Conservation (phyloP, 2,797 vertebrate species). For the Eulemur rubriventer region DNA sequence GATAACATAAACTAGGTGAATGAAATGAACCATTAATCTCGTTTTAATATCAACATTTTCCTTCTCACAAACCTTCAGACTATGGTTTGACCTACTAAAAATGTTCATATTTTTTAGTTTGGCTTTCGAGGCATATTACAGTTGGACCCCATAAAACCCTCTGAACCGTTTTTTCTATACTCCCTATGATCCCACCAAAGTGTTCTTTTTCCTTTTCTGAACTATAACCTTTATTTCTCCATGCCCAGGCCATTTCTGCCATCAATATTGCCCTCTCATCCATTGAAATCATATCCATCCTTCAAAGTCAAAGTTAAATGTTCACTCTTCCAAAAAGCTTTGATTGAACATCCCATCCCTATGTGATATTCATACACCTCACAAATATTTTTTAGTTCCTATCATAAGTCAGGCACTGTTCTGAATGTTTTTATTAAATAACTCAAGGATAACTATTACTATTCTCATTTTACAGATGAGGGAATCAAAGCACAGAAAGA, state of each 20-base stretch:
- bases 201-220: neutral
- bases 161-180: neutral
- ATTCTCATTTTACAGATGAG: neutral
- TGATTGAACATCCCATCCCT: neutral
- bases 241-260: neutral
- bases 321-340: neutral
- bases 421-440: slow-evolving; percentile 5
- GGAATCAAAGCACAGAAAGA: neutral
- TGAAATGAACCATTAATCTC: neutral
- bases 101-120: neutral
- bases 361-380: neutral
- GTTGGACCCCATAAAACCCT: neutral
- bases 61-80: neutral
- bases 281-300: neutral
- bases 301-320: neutral
- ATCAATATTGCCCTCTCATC: neutral
- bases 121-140: neutral
- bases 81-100: neutral
- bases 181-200: neutral
- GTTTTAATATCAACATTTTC: slow-evolving; percentile 22
- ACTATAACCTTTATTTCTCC: neutral
- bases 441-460: neutral
- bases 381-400: neutral
- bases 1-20: neutral
- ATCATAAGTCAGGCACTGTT: neutral